These are phyloP conservation scores for Olivierus martensii DNA, from an alignment of 1,140 invertebrate genomes.

Conservation along the genomic window DNA sequence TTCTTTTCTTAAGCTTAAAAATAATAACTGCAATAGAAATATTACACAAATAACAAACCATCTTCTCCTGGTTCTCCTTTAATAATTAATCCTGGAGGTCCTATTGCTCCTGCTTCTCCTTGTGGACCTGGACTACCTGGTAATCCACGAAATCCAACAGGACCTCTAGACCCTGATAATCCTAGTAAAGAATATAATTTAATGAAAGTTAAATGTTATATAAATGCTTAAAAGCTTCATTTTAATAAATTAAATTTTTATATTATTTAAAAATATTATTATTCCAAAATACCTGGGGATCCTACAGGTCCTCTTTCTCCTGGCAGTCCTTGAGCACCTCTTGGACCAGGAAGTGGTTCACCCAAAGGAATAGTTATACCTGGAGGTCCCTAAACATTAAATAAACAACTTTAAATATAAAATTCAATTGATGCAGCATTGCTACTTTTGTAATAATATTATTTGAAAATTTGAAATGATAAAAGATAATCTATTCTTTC, in stretches of 20 bases:
- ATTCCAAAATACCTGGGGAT: slow-evolving; percentile 6
- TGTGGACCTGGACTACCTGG: slow-evolving; percentile 15
- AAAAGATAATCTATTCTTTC: too few species aligned
- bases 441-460: too few species aligned
- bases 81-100: slow-evolving; percentile 36
- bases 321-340: slow-evolving; percentile 48
- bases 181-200: slow-evolving; percentile 1
- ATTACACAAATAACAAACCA: slow-evolving; percentile 3
- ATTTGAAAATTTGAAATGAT: too few species aligned
- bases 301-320: slow-evolving; percentile 13
- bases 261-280: neutral
- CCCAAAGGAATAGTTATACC: slow-evolving; percentile 14
- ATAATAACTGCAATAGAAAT: too few species aligned
- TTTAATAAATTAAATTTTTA: neutral
- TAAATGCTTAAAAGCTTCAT: too few species aligned
- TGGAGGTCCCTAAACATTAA: slow-evolving; percentile 8
- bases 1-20: too few species aligned
- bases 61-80: slow-evolving; percentile 19
- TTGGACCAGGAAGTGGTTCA: slow-evolving; percentile 48
- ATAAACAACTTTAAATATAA: neutral
- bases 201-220: too few species aligned
- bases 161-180: slow-evolving; percentile 11
- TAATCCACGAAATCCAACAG: slow-evolving; percentile 10
- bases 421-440: neutral
- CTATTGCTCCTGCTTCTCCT: slow-evolving; percentile 41